Evolutionary conservation across 2,113 vertebrate genomes (phyloP).

Genomic region (Holacanthus passer): DNA sequence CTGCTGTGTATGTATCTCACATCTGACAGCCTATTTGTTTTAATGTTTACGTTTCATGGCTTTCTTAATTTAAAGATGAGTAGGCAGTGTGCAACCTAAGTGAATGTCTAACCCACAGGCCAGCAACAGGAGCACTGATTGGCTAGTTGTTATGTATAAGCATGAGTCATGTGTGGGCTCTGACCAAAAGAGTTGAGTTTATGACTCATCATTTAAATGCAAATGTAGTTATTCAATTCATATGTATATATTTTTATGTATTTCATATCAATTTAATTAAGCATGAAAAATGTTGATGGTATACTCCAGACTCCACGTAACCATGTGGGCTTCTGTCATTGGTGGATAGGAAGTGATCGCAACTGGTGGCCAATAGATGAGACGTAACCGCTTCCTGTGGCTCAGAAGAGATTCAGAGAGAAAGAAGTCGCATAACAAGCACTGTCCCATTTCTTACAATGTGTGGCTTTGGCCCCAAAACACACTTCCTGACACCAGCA

Average conservation of each 20-base stretch:
- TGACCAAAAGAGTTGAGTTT: neutral
- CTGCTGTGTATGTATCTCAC: neutral
- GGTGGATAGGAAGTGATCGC: neutral
- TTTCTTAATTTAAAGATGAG: neutral
- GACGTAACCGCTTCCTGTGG: slow-evolving; percentile 40
- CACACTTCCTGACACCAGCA: slow-evolving; percentile 69
- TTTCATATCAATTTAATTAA: neutral
- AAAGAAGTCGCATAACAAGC: slow-evolving; percentile 17
- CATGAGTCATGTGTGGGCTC: neutral
- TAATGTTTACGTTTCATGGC: neutral
- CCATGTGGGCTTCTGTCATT: neutral
- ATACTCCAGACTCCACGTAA: neutral
- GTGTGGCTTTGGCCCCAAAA: slow-evolving; percentile 45
- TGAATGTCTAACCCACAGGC: neutral
- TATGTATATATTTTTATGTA: neutral
- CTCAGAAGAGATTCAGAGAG: slow-evolving; percentile 1
- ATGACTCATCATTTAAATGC: neutral
- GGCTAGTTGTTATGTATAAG: neutral
- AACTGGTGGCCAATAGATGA: slow-evolving; percentile 17
- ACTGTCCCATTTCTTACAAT: slow-evolving; percentile 47
- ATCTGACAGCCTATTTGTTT: neutral
- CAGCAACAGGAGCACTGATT: neutral
- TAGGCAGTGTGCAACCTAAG: neutral
- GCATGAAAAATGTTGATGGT: neutral
- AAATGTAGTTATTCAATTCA: neutral